A percentile compares a stretch with the other conserved stretches of the same genome.
Conservation (phyloP, 2,797 vertebrate genomes). For the Macrochelys suwanniensis region DNA sequence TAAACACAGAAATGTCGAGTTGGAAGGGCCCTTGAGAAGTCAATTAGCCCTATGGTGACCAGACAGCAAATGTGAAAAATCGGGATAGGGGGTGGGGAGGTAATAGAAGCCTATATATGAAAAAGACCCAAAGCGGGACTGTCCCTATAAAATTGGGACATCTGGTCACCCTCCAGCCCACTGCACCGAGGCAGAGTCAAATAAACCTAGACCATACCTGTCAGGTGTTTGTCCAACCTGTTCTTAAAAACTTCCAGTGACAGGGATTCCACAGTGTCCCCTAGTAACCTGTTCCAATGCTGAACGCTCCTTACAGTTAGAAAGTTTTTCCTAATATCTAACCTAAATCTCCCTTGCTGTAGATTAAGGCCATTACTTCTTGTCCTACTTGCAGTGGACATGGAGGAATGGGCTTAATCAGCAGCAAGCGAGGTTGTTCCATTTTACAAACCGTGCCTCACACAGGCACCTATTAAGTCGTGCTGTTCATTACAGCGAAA, state of each 20-base stretch:
- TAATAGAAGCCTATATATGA: too few species aligned
- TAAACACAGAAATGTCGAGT: background rate
- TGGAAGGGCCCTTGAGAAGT: background rate
- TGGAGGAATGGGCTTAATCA: background rate
- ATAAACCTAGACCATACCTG: background rate
- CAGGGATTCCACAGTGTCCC: background rate
- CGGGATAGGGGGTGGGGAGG: too few species aligned
- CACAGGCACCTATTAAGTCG: fast-evolving
- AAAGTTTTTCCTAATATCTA: background rate
- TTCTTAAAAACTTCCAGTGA: background rate
- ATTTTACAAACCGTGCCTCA: background rate
- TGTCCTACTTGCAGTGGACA: background rate
- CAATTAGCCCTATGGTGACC: background rate
- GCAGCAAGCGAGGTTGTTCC: background rate
- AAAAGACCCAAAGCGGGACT: too few species aligned
- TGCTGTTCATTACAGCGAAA: background rate
- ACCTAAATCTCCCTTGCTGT: background rate
- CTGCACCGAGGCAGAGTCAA: too few species aligned
- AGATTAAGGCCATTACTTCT: background rate
- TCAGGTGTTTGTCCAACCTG: background rate
- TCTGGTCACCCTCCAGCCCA: background rate
- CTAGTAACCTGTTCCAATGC: background rate
- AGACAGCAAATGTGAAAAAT: too few species aligned
- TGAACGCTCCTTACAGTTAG: background rate
- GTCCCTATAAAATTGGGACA: too few species aligned